Conservation (phyloP, 2,888 invertebrate species). For the Heliconius sara region DNA sequence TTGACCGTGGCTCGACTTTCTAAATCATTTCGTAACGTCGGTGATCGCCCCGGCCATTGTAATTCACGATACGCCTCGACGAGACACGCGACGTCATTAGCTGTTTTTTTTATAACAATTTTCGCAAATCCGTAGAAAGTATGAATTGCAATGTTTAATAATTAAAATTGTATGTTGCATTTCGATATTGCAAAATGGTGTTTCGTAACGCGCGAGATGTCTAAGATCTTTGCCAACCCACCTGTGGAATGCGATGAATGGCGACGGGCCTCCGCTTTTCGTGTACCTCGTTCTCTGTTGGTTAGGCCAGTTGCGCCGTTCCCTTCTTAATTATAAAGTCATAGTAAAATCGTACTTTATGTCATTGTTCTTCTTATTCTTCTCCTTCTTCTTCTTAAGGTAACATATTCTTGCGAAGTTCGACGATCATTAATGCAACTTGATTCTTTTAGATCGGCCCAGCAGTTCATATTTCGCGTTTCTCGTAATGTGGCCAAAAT, state of each 20-base stretch:
- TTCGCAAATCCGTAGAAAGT: constrained; percentile 78
- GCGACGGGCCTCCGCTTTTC: constrained; percentile 44
- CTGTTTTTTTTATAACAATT: constrained; percentile 62
- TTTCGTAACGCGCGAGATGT: constrained; percentile 37
- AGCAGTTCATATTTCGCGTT: too few species aligned
- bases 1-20: constrained; percentile 82
- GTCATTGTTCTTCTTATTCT: background rate
- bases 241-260: constrained; percentile 48
- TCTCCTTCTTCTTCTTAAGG: too few species aligned
- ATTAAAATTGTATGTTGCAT: constrained; percentile 36
- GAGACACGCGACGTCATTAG: constrained; percentile 77
- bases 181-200: constrained; percentile 31
- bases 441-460: too few species aligned
- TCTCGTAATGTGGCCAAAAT: too few species aligned
- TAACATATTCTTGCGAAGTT: too few species aligned
- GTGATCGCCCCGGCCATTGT: constrained; percentile 77
- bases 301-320: constrained; percentile 32
- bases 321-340: constrained; percentile 36
- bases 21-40: constrained; percentile 80
- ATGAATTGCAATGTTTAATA: constrained; percentile 40
- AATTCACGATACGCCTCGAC: constrained; percentile 75
- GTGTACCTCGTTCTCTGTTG: constrained; percentile 38
- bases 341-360: background rate
- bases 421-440: too few species aligned
- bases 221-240: constrained; percentile 48